These are phyloP conservation scores for Riptortus pedestris DNA, from an alignment of 1,140 invertebrate species.

Conservation along the genomic window DNA sequence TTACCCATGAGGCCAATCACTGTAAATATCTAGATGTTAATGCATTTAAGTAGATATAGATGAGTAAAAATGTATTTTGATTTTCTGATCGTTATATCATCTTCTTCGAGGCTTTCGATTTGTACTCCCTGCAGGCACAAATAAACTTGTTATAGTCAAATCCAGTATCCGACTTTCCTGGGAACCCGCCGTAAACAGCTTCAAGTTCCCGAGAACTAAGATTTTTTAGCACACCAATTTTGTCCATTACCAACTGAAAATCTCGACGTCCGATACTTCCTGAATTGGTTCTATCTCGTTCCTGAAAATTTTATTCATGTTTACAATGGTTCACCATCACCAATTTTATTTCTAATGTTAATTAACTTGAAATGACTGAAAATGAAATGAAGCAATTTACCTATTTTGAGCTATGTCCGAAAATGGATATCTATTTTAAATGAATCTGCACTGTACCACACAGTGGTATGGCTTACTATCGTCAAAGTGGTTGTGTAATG, in stretches of 20 bases:
- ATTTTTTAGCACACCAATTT: background rate
- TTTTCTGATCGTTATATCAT: too few species aligned
- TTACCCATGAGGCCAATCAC: too few species aligned
- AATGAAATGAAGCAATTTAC: background rate
- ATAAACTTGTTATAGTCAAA: background rate
- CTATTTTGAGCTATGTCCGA: background rate
- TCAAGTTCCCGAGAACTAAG: background rate
- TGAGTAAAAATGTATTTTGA: too few species aligned
- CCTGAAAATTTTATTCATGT: too few species aligned
- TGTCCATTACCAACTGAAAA: background rate
- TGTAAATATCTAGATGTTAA: too few species aligned
- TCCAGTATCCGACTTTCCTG: background rate
- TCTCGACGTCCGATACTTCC: background rate
- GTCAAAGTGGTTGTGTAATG: too few species aligned
- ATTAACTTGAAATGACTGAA: background rate
- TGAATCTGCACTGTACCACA: background rate
- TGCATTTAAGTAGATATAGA: too few species aligned
- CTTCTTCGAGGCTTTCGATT: too few species aligned
- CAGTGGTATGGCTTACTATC: background rate
- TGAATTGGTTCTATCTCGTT: background rate
- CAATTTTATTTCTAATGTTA: too few species aligned
- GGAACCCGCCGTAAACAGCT: background rate
- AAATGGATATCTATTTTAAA: background rate
- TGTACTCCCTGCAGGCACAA: background rate
- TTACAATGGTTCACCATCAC: too few species aligned